A percentile compares a stretch with the other conserved stretches of the same genome.
Evolutionary conservation across 2,797 vertebrate genomes (phyloP).

Genomic region (Scolopax bukidnonensis): DNA sequence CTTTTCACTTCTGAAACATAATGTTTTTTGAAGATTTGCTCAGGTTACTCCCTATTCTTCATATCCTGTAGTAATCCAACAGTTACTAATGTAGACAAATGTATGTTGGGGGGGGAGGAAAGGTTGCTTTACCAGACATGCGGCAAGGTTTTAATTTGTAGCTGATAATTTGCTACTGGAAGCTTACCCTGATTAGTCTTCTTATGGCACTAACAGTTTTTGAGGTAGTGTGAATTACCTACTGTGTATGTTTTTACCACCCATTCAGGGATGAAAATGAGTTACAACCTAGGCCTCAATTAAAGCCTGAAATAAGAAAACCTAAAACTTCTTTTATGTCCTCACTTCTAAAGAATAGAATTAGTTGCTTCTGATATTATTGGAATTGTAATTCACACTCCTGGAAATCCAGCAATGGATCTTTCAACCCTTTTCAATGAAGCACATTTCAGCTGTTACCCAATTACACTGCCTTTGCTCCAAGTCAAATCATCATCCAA

Average conservation of each 20-base stretch:
- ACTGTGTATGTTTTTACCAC: constrained; percentile 94
- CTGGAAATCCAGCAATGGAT: constrained; percentile 79
- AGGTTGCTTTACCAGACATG: constrained; percentile 77
- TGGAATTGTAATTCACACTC: constrained; percentile 86
- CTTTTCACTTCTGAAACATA: constrained; percentile 18
- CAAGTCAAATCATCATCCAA: constrained; percentile 81
- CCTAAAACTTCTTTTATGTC: constrained; percentile 84
- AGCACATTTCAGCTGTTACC: constrained; percentile 80
- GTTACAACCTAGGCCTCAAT: constrained; percentile 85
- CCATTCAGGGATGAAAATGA: constrained; percentile 89
- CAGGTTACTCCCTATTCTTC: constrained; percentile 49
- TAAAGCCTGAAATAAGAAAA: constrained; percentile 83
- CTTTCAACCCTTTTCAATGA: constrained; percentile 78
- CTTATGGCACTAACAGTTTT: constrained; percentile 94
- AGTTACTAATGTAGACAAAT: constrained; percentile 77
- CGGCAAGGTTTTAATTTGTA: constrained; percentile 95
- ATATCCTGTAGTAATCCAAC: constrained; percentile 68
- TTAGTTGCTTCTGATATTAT: constrained; percentile 84
- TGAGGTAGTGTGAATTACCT: constrained; percentile 97
- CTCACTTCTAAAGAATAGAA: constrained; percentile 82
- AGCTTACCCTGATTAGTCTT: constrained; percentile 91
- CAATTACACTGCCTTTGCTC: constrained; percentile 81
- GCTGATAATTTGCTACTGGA: constrained; percentile 95
- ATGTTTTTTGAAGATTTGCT: constrained; percentile 62
- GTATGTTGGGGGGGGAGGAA: constrained; percentile 29